Base-by-base conservation (phyloP, 2,113 vertebrate species). In the Leptobrachium ailaonicum region DNA sequence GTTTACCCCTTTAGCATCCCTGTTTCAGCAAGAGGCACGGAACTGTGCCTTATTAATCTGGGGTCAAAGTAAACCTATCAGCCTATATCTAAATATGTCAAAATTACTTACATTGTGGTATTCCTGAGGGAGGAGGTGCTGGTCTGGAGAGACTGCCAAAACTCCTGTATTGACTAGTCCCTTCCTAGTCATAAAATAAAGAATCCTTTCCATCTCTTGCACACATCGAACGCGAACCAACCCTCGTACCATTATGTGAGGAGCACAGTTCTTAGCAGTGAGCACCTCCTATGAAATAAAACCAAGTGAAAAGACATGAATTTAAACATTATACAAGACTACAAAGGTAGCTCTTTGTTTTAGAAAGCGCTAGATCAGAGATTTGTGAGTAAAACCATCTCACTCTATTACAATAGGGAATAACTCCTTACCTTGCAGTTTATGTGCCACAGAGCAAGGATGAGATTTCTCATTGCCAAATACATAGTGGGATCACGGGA, bases 401-500 rank as follows among this genome's bases (percentile, higher is more conserved):
- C 20, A 32, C 20, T 32, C 20, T 32, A 32, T 32, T 32, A 32
- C 20, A 50, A 60, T 14, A 60, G 11, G 13, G 11, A 14, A 60
- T 13, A 1, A 3, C 56, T 10, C 56, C 85, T 83, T 84, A 95
- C 98, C 92, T 94, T 97, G 87, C 97, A 99, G 84, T 96, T 94
- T 6, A 90, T 93, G 79, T 96, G 94, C 98, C 98, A 99, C 78
- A 95, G 89, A 41, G 96, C 95, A 44, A 99, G 88, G 83, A 98
- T 95, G n/a, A 99, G 95, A 87, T 99, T 99, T 63, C 98, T 91
- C 64, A 99, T 76, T 0, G 97, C 98, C 84, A 99, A 87, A 85
- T 99, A 99, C 96, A 99, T 97, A 64, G 97, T 99, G 42, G 98
- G 97, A 76, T 99, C 98, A 0, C 97, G 91, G 53, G 98, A 98